phyloP scores from a whole-genome alignment of 2,113 vertebrate species.

The Semicossyphus pulcher region DNA sequence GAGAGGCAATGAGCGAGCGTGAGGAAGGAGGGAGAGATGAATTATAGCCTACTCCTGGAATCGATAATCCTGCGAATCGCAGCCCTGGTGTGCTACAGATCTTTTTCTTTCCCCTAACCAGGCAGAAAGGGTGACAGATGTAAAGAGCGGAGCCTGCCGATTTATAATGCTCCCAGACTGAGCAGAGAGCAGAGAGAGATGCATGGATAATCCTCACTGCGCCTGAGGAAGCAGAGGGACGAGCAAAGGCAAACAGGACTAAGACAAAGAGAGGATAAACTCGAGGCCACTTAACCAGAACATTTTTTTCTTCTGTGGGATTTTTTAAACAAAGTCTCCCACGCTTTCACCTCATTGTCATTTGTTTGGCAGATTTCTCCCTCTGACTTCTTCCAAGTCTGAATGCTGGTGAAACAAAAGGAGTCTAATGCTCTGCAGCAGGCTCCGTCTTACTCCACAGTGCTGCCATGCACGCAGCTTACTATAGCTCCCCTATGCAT shows the following conservation, averaged over 20 bases:
- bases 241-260: conserved; percentile 34
- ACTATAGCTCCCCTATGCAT: conserved; percentile 34
- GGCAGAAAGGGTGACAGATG: conserved; percentile 64
- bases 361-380: conserved; percentile 37
- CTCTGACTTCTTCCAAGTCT: conserved; percentile 14
- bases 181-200: conserved; percentile 36
- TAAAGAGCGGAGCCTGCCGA: conserved; percentile 45
- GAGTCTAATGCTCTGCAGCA: conserved; percentile 1
- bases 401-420: conserved; percentile 14
- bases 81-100: conserved; percentile 52
- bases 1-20: conserved; percentile 37
- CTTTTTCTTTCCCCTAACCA: conserved; percentile 48
- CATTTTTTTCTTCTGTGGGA: conserved; percentile 19
- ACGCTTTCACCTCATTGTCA: conserved; percentile 3
- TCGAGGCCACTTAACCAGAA: conserved; percentile 18
- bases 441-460: background rate
- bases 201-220: conserved; percentile 34
- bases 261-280: conserved; percentile 49
- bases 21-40: conserved; percentile 58
- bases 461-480: conserved; percentile 1
- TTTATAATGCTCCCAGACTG: conserved; percentile 56
- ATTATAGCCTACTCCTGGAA: conserved; percentile 67
- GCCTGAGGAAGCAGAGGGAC: conserved; percentile 26
- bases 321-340: conserved; percentile 40
- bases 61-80: conserved; percentile 73